Base-by-base conservation (phyloP, 2,113 vertebrate species). In the Addax nasomaculatus region DNA sequence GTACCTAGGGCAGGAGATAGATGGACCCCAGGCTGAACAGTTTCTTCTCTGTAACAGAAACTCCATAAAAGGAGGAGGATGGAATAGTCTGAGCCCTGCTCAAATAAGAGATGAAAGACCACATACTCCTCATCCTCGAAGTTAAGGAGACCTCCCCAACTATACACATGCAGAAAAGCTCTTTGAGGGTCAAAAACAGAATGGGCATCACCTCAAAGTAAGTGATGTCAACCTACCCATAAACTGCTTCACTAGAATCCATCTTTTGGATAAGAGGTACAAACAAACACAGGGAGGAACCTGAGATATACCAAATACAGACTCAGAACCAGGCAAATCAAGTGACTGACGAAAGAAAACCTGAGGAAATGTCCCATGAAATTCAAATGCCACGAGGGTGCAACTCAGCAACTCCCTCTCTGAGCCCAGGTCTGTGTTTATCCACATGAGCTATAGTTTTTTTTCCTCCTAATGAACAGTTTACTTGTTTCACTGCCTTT, bases 101-200 rank as follows among this genome's bases (percentile, higher is more conserved):
- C 67, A 39, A 36, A 12, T 70, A 39, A 39, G n/a, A 73, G n/a
- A 25, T 73, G 10, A 73, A 73, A 12, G n/a, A 73, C 67, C 19
- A 12, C 19, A 73, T 73, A 73, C 2, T 73, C 10, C 19, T 73
- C 67, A 39, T 39, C n/a, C n/a, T 3, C 1, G 0, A 70, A 73
- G 21, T 73, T 23, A 23, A 23, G 67, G 67, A 73, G n/a, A 39
- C 10, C 21, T 39, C 67, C n/a, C 17, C n/a, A 73, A 6, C n/a
- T 73, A 23, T 13, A 39, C 19, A 73, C 0, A 0, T 36, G n/a
- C 2, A 73, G n/a, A 73, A 39, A 73, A 10, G 10, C 10, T 73
- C n/a, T 39, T 39, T 73, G 67, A 73, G 67, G 1, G n/a, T 39
- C 67, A 39, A 73, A 73, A 43, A 2, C 6, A 43, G 39, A 43